These are phyloP conservation scores for Neotragus pygmaeus DNA, from an alignment of 2,113 vertebrate species.

Conservation along the genomic window DNA sequence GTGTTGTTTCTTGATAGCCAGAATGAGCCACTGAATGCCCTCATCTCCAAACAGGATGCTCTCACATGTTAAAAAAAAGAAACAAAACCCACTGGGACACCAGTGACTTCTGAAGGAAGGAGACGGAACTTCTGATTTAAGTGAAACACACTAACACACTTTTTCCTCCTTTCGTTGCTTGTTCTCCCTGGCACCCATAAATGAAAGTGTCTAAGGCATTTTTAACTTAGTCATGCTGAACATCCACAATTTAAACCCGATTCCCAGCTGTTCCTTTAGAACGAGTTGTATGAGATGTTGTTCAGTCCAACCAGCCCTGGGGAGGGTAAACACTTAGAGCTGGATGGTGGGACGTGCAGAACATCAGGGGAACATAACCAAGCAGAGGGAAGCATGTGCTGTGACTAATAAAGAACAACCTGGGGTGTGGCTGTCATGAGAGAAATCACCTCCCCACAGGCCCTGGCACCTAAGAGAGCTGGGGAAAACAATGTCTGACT, in stretches of 20 bases:
- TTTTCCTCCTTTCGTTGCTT: not conserved
- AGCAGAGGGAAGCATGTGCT: constrained; percentile 74
- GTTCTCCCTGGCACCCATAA: constrained; percentile 51
- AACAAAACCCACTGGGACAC: not conserved
- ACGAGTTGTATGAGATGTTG: constrained; percentile 55
- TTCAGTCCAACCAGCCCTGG: constrained; percentile 43
- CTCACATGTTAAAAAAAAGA: not conserved
- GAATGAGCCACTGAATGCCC: not conserved
- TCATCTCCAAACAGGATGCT: constrained; percentile 24
- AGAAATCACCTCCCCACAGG: constrained; percentile 72
- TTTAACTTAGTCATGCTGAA: not conserved
- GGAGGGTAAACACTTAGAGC: constrained; percentile 66
- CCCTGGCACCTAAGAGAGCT: constrained; percentile 51
- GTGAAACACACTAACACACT: constrained; percentile 25
- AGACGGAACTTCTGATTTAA: constrained; percentile 12
- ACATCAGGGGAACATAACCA: constrained; percentile 76
- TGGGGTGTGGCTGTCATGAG: constrained; percentile 79
- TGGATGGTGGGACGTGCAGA: constrained; percentile 79
- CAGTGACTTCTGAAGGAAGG: constrained; percentile 45
- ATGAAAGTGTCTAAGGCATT: constrained; percentile 45
- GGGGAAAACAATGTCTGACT: constrained; percentile 63
- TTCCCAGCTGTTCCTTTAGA: constrained; percentile 60
- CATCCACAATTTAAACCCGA: constrained; percentile 47
- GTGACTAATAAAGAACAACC: constrained; percentile 81
- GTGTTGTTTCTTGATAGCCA: constrained; percentile 15